Evolutionary conservation across 2,113 vertebrate species (phyloP), one percentile per base, ranked within the genome.

Genomic region (Gymnocephalus cernua): DNA sequence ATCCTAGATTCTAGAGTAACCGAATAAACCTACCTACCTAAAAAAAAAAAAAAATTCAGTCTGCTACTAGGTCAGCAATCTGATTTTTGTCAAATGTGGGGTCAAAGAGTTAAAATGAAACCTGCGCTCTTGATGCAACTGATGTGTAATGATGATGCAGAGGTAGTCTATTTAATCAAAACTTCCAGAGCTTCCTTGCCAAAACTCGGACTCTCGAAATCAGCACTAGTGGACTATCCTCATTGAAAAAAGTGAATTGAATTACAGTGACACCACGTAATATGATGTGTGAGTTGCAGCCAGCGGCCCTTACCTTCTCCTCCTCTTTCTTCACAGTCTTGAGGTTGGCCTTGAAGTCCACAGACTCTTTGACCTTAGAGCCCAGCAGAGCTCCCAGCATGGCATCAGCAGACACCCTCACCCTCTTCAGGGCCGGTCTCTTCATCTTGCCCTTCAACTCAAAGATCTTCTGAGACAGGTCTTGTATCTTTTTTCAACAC

Each of bases 401-500:
- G 86, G 95, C 95, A 12, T 96, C 95, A n/a, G 95, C 94, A 2
- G 95, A 96, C 53, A 96, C 94, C 67, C 94, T 92, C 47, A 96
- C 95, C 84, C 95, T 94, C 79, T 59, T 94, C 80, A 96, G 92
- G 38, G 87, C 91, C 25, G 95, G 95, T 64, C 95, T 93, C 87
- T 96, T 96, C 94, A 96, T 94, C 88, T 96, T 96, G n/a, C 95
- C 96, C 87, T 95, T 95, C 75, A 96, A 58, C 73, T 96, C 95
- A 81, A 76, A 90, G 77, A 96, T 94, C 89, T 96, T 96, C 82
- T 93, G 92, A 72, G 89, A 89, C 72, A 96, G 88, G 74, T 94
- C 90, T 38, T 84, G 77, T 64, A 95, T 91, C 95, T 96, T 78
- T 80, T 47, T 6, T 1, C 54, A 61, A 41, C 23, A 71, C 14